These are phyloP conservation scores for Biston stratarius DNA, from an alignment of 2,888 invertebrate species.

Conservation along the genomic window DNA sequence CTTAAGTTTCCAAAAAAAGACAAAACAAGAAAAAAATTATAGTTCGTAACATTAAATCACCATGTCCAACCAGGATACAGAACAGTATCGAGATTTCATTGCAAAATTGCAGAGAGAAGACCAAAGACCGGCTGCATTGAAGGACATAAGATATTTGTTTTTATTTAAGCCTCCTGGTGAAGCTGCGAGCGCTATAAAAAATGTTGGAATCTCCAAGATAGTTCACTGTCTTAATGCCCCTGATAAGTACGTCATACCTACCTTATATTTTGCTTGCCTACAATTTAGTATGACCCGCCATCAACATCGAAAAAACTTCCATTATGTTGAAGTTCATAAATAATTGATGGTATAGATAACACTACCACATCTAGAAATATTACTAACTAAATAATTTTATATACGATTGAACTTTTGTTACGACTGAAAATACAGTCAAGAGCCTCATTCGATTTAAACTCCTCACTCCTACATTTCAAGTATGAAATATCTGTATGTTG, in stretches of 20 bases:
- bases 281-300: background rate
- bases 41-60: background rate
- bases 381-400: too few species aligned
- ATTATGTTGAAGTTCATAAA: too few species aligned
- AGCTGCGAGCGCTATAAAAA: constrained; percentile 59
- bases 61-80: constrained; percentile 61
- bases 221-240: constrained; percentile 88
- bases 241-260: constrained; percentile 61
- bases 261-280: background rate
- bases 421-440: too few species aligned
- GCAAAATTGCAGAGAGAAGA: constrained; percentile 67
- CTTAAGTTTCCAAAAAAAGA: background rate
- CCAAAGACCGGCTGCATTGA: constrained; percentile 63
- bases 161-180: constrained; percentile 64
- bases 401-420: too few species aligned
- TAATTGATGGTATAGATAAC: too few species aligned
- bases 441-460: too few species aligned
- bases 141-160: constrained; percentile 72
- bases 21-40: too few species aligned
- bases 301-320: too few species aligned
- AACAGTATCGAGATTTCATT: constrained; percentile 63
- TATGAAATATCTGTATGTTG: too few species aligned
- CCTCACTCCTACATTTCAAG: too few species aligned
- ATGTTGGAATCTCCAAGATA: constrained; percentile 86
- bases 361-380: too few species aligned